Percentiles rank a stretch among this genome's conserved stretches.
phyloP scores from a whole-genome alignment of 1,140 invertebrate genomes.

The Helicoverpa zea region DNA sequence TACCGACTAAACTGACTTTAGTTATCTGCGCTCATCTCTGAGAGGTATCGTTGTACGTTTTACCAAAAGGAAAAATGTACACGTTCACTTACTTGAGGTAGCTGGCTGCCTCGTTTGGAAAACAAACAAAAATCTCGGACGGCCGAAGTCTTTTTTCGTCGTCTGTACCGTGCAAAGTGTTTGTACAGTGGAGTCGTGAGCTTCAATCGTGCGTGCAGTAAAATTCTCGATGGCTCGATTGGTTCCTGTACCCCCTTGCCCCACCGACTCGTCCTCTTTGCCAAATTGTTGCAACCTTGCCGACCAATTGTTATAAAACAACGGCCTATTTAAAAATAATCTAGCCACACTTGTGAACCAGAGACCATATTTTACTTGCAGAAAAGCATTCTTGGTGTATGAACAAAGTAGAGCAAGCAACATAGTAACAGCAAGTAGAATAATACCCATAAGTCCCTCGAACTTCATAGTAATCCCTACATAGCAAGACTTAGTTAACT shows the following conservation, averaged over 20 bases:
- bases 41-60: constrained; percentile 7
- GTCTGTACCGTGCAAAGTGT: constrained; percentile 62
- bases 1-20: too few relatives aligned
- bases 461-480: not conserved
- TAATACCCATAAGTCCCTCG: too few relatives aligned
- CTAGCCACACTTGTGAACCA: not conserved
- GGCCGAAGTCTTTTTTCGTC: constrained; percentile 57
- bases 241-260: constrained; percentile 59
- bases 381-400: too few relatives aligned
- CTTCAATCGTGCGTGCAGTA: constrained; percentile 77
- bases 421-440: too few relatives aligned
- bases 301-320: constrained; percentile 34
- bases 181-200: constrained; percentile 69
- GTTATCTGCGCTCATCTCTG: not conserved
- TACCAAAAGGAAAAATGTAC: constrained; percentile 14
- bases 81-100: constrained; percentile 17
- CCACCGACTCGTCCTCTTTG: constrained; percentile 51
- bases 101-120: constrained; percentile 30
- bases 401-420: too few relatives aligned
- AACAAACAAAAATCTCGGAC: constrained; percentile 50
- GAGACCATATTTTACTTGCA: too few relatives aligned
- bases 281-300: constrained; percentile 54
- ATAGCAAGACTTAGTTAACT: constrained; percentile 10
- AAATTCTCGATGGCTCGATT: constrained; percentile 75
- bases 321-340: constrained; percentile 42